Percentiles rank a stretch among this genome's conserved stretches.
These are phyloP conservation scores for Rachycentron canadum DNA, from an alignment of 2,797 vertebrate genomes.

Conservation along the genomic window DNA sequence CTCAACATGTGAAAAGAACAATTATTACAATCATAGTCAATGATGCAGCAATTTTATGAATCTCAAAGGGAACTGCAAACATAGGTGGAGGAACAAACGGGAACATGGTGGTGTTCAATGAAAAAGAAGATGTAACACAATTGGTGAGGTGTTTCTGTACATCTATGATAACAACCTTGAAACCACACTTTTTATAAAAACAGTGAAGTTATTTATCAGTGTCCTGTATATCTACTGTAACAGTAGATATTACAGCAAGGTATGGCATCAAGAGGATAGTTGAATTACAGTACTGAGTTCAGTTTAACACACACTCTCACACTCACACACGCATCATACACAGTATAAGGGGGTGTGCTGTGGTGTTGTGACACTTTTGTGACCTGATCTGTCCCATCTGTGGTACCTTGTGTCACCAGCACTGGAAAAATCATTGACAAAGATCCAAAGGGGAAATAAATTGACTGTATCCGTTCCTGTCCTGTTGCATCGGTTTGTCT, in stretches of 20 bases:
- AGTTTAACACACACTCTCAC: slow-evolving; percentile 13
- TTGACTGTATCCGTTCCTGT: neutral
- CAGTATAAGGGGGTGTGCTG: neutral
- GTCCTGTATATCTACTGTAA: slow-evolving; percentile 5
- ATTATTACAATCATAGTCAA: slow-evolving; percentile 71
- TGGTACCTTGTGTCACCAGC: slow-evolving; percentile 10
- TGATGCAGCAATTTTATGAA: slow-evolving; percentile 48
- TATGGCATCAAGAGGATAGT: slow-evolving; percentile 34
- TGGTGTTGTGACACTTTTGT: slow-evolving; percentile 10
- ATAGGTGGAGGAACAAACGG: slow-evolving; percentile 2
- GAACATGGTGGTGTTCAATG: neutral
- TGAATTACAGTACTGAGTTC: slow-evolving; percentile 37
- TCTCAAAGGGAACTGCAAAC: slow-evolving; percentile 29
- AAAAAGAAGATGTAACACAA: neutral
- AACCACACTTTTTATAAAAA: slow-evolving; percentile 6
- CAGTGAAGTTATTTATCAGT: neutral
- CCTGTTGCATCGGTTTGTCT: neutral
- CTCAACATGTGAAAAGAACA: slow-evolving; percentile 25
- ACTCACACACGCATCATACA: neutral
- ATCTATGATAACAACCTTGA: slow-evolving; percentile 7
- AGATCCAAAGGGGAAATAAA: slow-evolving; percentile 23
- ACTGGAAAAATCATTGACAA: slow-evolving; percentile 44
- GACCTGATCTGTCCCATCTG: slow-evolving; percentile 19
- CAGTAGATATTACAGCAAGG: neutral
- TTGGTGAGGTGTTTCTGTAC: neutral